Evolutionary conservation across 2,113 vertebrate genomes (phyloP), one percentile per base, ranked within the genome.

Genomic region (Peromyscus polionotus): DNA sequence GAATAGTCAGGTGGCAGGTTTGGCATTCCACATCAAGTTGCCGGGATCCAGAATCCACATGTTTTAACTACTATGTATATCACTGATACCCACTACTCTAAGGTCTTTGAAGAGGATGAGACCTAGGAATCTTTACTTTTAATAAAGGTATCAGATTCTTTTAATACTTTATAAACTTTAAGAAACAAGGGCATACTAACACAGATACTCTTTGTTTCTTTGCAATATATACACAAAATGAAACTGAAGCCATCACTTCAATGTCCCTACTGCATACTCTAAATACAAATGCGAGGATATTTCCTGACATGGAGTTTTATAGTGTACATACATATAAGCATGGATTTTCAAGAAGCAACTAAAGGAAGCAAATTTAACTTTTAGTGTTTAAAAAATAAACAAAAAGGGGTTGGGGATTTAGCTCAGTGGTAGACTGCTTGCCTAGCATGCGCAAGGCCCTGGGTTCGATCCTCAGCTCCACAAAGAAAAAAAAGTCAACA

Each of bases 71-170:
- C 54, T 68, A 84, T 61, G 28, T 33, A 88, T 42, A 96, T 87
- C 83, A 92, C 13, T 94, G 73, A 65, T 59, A 91, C 13, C 72
- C 26, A 90, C 22, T 51, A 96, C 19, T 77, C 65, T 59, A 95
- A 89, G 48, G 36, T 95, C 5, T 76, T 39, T 72, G 20, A 45
- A 81, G 73, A 81, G 73, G 17, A 90, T 85, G 36, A 96, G 94
- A 92, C 8, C 28, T 45, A 91, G n/a, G 24, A 95, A 65, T 68
- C 77, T 89, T 94, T 19, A 92, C 94, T 97, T 94, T 88, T 73
- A 96, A 95, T 85, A 93, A 93, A 92, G 51, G 84, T 3, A 92
- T 84, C 90, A 57, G 88, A 36, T 63, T 76, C 59, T 88, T 90
- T 97, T 91, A 70, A 92, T 75, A 90, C 20, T 72, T 79, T 8